Conservation (phyloP, 1,140 invertebrate genomes). For the Periplaneta americana region DNA sequence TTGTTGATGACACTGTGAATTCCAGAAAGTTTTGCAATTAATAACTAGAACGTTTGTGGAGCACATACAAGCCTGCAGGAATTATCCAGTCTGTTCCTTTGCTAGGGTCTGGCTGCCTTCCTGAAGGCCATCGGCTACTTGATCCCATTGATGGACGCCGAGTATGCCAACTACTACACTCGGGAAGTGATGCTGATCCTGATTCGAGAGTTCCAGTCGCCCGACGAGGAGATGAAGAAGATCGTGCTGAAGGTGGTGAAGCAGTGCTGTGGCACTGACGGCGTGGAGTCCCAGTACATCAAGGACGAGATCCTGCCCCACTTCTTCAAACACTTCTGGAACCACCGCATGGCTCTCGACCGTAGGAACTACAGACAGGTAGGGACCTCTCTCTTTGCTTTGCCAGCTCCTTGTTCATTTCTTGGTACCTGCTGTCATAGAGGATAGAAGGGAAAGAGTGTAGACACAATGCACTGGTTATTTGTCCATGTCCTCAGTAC, state of each 20-base stretch:
- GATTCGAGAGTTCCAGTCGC: slow-evolving; percentile 98
- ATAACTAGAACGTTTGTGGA: too few relatives aligned
- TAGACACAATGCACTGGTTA: too few relatives aligned
- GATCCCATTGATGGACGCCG: slow-evolving; percentile 99
- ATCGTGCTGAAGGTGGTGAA: slow-evolving; percentile 99
- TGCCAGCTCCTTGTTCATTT: background rate
- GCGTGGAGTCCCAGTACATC: slow-evolving; percentile 98
- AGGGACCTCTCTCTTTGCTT: too few relatives aligned
- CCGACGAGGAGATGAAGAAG: slow-evolving; percentile 99
- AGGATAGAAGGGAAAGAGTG: background rate
- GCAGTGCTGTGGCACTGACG: slow-evolving; percentile 99
- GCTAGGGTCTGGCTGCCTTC: slow-evolving; percentile 90
- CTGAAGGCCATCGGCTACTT: slow-evolving; percentile 99
- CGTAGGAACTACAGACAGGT: slow-evolving; percentile 82
- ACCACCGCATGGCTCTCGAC: slow-evolving; percentile 98
- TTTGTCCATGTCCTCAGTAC: too few relatives aligned
- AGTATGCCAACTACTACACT: slow-evolving; percentile 99
- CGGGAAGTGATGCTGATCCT: slow-evolving; percentile 99
- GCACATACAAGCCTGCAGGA: too few relatives aligned
- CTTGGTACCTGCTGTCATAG: background rate
- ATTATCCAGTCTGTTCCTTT: slow-evolving; percentile 17
- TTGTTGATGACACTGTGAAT: too few relatives aligned
- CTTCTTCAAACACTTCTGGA: slow-evolving; percentile 99
- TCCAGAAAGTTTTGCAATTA: too few relatives aligned
- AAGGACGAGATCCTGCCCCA: slow-evolving; percentile 98